These are phyloP conservation scores for Hyperoplus lanceolatus DNA, from an alignment of 2,797 vertebrate genomes.

Conservation along the genomic window DNA sequence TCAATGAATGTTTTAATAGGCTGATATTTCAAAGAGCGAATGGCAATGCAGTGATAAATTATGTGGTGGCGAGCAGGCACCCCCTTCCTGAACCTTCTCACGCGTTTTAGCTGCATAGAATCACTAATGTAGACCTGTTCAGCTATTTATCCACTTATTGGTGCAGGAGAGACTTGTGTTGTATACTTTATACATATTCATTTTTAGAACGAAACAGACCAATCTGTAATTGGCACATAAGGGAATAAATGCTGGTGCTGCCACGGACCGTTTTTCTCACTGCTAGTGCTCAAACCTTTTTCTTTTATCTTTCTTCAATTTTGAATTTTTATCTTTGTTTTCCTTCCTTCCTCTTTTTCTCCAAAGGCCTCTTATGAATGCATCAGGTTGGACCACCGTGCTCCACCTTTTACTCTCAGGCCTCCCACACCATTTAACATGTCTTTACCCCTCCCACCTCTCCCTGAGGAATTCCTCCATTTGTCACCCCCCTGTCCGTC, in stretches of 20 bases:
- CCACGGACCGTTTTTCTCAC: not conserved
- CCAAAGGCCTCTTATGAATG: conserved; percentile 54
- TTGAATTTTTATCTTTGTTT: conserved; percentile 31
- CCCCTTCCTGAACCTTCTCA: conserved; percentile 15
- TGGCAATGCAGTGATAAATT: conserved; percentile 78
- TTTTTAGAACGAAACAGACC: conserved; percentile 34
- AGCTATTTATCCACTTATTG: conserved; percentile 63
- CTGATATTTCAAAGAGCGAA: conserved; percentile 81
- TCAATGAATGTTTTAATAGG: conserved; percentile 85
- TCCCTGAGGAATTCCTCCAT: conserved; percentile 66
- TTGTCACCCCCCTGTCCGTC: conserved; percentile 53
- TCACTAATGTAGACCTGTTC: conserved; percentile 52
- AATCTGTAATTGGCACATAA: conserved; percentile 27
- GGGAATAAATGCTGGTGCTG: conserved; percentile 3
- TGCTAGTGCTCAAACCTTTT: not conserved
- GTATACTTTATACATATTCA: conserved; percentile 48
- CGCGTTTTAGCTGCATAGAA: conserved; percentile 49
- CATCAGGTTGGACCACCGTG: conserved; percentile 47
- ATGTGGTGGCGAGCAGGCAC: conserved; percentile 34
- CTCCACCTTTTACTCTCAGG: conserved; percentile 44
- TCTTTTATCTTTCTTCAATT: not conserved
- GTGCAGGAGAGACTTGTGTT: conserved; percentile 34
- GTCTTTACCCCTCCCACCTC: conserved; percentile 54
- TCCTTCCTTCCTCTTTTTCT: conserved; percentile 10
- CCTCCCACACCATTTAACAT: conserved; percentile 70